Base-by-base conservation (phyloP, 1,140 invertebrate genomes). In the Sitophilus oryzae region DNA sequence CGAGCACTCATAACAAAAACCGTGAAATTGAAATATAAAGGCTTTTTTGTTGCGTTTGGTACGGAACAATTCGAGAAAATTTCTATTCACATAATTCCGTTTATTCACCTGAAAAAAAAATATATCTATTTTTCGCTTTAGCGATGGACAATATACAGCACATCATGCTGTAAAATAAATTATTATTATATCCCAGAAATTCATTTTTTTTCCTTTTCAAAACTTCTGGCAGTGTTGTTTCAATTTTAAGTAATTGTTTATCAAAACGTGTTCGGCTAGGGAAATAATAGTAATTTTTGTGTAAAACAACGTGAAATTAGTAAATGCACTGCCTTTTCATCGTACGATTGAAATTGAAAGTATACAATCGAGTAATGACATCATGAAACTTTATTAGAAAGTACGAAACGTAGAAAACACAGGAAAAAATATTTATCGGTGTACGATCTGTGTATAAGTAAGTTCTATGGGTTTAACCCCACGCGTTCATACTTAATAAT, bases 331-430 rank as follows among this genome's bases (percentile, higher is more conserved):
- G 5, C 11, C 5, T 30, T 30, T 30, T 30, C 25, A 30, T 30
- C 25, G 25, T 30, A 47, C 52, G 34, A 46, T 20, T 18, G 23
- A 47, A 47, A 47, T 47, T 46, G 43, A 54, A 54, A 47, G 52
- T 54, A 42, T 18, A 4, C 3, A 6, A 19, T 15, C 18, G 1
- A 20, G 6, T 16, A 34, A 44, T 47, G 52, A 54, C 44, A 54
- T 47, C 52, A 54, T 41, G 38, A 54, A 41, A 47, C 45, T 35
- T 23, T 22, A 54, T 54, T 54, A 54, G 52, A 54, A 54, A 54
- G 52, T 48, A 54, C 35, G 5, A 46, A 46, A 53, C 21, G 51
- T 35, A 53, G 16, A 53, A 45, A 53, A 53, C 11, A 25, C 15
- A 9, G 25, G 25, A 38, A 48, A 40, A 40, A 49, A 48, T 4